Percentiles rank a stretch among this genome's conserved stretches.
Conservation (phyloP, 2,888 invertebrate species). For the Tetragonula carbonaria region DNA sequence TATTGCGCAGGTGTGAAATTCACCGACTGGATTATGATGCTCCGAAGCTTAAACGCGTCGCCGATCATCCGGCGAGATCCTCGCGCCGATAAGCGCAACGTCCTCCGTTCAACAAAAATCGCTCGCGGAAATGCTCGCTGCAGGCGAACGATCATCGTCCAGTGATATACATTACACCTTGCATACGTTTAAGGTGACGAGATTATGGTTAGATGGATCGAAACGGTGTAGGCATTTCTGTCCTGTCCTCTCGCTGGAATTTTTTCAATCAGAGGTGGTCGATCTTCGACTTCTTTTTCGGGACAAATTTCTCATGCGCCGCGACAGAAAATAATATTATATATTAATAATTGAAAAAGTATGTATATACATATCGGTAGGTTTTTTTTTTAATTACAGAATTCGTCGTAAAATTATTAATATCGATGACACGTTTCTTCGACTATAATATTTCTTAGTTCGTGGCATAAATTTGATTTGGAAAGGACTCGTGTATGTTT, state of each 20-base stretch:
- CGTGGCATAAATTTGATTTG: no score
- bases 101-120: conserved; percentile 7
- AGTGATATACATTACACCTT: conserved; percentile 3
- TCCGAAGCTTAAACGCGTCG: conserved; percentile 31
- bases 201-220: background rate
- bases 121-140: conserved; percentile 10
- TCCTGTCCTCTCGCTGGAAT: background rate
- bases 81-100: conserved; percentile 12
- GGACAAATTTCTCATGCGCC: background rate
- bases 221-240: background rate
- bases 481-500: no score
- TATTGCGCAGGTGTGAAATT: conserved; percentile 51
- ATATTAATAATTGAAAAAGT: no score
- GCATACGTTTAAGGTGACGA: background rate
- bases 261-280: background rate
- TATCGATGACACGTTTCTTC: no score
- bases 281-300: background rate
- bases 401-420: background rate
- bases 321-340: background rate
- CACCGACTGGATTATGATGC: conserved; percentile 44
- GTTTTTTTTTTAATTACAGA: background rate
- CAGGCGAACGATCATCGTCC: conserved; percentile 13
- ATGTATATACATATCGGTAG: background rate
- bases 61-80: conserved; percentile 40
- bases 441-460: no score